phyloP scores from a whole-genome alignment of 1,140 invertebrate species.

The Drosophila nasuta region DNA sequence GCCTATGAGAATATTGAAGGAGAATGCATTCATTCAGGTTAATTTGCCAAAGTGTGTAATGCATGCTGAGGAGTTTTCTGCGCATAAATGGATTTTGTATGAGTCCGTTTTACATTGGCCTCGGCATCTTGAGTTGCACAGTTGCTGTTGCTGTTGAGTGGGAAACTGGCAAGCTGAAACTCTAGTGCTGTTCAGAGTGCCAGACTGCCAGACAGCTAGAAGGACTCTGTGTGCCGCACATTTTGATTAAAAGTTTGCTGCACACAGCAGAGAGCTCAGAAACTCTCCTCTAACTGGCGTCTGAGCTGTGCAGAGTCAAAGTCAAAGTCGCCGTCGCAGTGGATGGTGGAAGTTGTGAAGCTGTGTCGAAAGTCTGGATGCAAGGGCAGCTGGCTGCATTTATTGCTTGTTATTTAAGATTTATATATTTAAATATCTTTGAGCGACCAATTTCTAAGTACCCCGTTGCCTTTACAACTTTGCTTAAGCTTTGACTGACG shows the following conservation, averaged over 20 bases:
- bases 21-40: constrained; percentile 3
- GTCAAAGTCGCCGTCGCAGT: not conserved
- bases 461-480: constrained; percentile 64
- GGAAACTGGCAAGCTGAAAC: not conserved
- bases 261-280: not conserved
- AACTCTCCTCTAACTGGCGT: too few relatives aligned
- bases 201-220: not conserved
- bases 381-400: constrained; percentile 65
- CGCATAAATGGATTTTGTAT: constrained; percentile 17
- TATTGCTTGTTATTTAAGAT: constrained; percentile 81
- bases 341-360: not conserved
- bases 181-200: not conserved
- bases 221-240: constrained; percentile 53
- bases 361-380: constrained; percentile 7
- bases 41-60: constrained; percentile 43
- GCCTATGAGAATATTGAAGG: not conserved
- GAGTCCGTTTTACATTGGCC: not conserved
- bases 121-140: too few relatives aligned
- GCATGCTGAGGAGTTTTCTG: constrained; percentile 55
- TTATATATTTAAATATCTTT: constrained; percentile 81
- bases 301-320: too few relatives aligned
- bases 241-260: constrained; percentile 73
- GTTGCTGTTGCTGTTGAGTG: not conserved
- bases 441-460: constrained; percentile 73
- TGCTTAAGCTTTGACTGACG: constrained; percentile 70